Evolutionary conservation across 2,113 vertebrate genomes (phyloP).

Genomic region (Muscicapa adusta): DNA sequence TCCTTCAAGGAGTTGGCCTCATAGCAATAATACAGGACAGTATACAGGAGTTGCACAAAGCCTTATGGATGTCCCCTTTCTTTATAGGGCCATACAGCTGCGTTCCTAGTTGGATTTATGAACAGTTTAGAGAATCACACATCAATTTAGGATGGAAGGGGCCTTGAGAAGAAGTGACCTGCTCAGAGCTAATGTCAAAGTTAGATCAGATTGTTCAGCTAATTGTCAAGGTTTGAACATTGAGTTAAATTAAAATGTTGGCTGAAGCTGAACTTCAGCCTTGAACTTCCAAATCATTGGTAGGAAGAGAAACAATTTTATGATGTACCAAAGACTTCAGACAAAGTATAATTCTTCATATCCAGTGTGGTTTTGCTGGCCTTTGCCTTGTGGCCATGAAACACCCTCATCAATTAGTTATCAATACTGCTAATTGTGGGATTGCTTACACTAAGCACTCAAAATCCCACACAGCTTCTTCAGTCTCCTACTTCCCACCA

Average conservation of each 20-base stretch:
- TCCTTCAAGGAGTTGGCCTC: neutral
- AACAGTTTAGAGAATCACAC: neutral
- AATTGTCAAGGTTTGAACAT: neutral
- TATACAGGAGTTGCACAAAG: neutral
- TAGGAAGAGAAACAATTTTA: neutral
- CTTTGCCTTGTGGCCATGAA: neutral
- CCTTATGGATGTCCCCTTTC: neutral
- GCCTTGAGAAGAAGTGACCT: neutral
- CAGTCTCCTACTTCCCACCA: neutral
- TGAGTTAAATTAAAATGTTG: neutral
- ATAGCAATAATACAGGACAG: neutral
- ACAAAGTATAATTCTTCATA: neutral
- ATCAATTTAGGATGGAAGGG: neutral
- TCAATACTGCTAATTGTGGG: neutral
- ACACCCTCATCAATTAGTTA: rapidly evolving
- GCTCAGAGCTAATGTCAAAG: neutral
- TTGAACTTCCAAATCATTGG: neutral
- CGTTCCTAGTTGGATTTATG: neutral
- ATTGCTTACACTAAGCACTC: neutral
- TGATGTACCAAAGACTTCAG: neutral
- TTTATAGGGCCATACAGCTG: neutral
- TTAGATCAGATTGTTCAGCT: neutral
- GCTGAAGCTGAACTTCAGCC: neutral
- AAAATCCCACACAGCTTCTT: neutral
- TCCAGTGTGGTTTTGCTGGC: neutral